phyloP scores from a whole-genome alignment of 1,140 invertebrate species.

The Aphidius gifuensis region DNA sequence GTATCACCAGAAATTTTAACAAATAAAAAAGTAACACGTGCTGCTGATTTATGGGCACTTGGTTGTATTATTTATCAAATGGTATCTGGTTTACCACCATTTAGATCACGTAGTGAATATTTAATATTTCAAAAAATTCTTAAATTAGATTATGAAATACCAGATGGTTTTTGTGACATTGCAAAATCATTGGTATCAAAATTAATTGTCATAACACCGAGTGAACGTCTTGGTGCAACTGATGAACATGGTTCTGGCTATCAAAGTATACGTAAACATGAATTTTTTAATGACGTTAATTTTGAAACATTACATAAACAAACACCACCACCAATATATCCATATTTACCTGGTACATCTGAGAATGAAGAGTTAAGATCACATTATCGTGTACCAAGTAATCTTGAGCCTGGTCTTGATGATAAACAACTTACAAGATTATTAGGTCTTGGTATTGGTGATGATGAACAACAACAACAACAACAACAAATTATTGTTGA shows the following conservation, averaged over 20 bases:
- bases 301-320: slow-evolving; percentile 78
- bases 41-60: slow-evolving; percentile 96
- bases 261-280: slow-evolving; percentile 77
- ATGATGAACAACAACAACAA: slow-evolving; percentile 24
- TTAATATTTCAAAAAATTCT: slow-evolving; percentile 96
- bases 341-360: slow-evolving; percentile 76
- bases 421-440: slow-evolving; percentile 75
- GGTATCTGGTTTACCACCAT: slow-evolving; percentile 89
- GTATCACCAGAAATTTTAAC: slow-evolving; percentile 94
- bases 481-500: background rate
- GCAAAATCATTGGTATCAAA: slow-evolving; percentile 86
- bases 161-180: slow-evolving; percentile 79
- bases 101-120: slow-evolving; percentile 90
- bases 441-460: slow-evolving; percentile 67
- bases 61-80: slow-evolving; percentile 98
- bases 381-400: slow-evolving; percentile 67
- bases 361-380: slow-evolving; percentile 66
- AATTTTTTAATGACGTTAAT: slow-evolving; percentile 80
- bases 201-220: slow-evolving; percentile 79
- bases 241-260: slow-evolving; percentile 73
- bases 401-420: slow-evolving; percentile 82
- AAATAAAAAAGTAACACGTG: slow-evolving; percentile 72
- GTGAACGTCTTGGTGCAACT: slow-evolving; percentile 77
- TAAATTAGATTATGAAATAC: slow-evolving; percentile 88
- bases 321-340: slow-evolving; percentile 79